Evolutionary conservation across 2,888 invertebrate species (phyloP), one percentile per base, ranked within the genome.

Genomic region (Lasioglossum malachurum): DNA sequence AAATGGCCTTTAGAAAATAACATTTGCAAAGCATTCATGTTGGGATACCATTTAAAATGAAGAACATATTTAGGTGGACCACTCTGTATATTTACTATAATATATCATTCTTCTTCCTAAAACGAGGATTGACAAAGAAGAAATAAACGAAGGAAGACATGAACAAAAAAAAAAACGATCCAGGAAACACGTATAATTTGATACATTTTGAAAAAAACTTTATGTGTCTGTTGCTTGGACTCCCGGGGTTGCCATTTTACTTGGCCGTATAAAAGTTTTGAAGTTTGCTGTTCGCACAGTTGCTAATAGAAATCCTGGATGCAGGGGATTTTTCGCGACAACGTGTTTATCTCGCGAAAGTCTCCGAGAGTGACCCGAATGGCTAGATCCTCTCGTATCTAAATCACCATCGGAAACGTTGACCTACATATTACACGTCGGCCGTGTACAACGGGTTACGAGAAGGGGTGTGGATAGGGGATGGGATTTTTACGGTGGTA

Each of bases 401-500:
- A 78, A 84, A 84, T 84, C 84, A 71, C 78, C 84, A 83, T 84
- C 83, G 46, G 71, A 83, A 83, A 60, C 84, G 75, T 84, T 83
- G 78, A 84, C 83, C 84, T 71, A 84, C 84, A 79, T 76, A 85
- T 85, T 85, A 79, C 78, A 41, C 41, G 49, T 72, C 41, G 79
- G 35, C 75, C 44, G 44, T 76, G 79, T 81, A 69, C 41, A 44
- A 35, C 23, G 23, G 60, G 60, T n/a, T 27, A 27, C n/a, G 27
- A 27, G 14, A 31, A 7, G 14, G 1, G 27, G 16, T 27, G 2
- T 16, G 27, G 27, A 27, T 4, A 16, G 60, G 35, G 31, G 19
- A 14, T 3, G 67, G 31, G 53, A 79, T 79, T 87, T 86, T 86
- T 86, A 82, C 77, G 79, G 57, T 23, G 31, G 76, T 78, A 80